phyloP scores from a whole-genome alignment of 2,888 invertebrate genomes.

The Cepaea hortensis region DNA sequence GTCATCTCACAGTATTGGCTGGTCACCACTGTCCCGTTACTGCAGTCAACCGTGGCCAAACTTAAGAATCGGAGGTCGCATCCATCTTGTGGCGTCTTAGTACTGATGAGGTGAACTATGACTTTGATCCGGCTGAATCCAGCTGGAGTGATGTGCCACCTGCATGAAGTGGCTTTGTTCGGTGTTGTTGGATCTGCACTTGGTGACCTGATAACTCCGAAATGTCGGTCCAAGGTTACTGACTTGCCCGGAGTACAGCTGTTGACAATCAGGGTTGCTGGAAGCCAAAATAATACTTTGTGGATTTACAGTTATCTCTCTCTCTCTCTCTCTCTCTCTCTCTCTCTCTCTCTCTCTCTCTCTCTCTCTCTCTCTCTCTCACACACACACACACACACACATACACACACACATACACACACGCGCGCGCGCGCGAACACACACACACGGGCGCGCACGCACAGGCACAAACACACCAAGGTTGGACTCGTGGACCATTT shows the following conservation, averaged over 20 bases:
- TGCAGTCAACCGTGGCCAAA: constrained; percentile 46
- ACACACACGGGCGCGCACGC: too few relatives aligned
- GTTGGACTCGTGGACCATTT: too few relatives aligned
- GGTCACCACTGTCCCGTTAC: constrained; percentile 5
- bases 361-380: too few relatives aligned
- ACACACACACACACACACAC: too few relatives aligned
- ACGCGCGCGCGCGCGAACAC: too few relatives aligned
- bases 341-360: too few relatives aligned
- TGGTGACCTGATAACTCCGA: constrained; percentile 30
- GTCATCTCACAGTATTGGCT: constrained; percentile 47
- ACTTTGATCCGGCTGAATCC: background rate
- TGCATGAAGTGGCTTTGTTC: background rate
- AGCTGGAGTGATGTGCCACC: constrained; percentile 25
- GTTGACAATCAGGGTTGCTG: constrained; percentile 6
- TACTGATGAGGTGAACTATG: background rate
- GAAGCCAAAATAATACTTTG: background rate
- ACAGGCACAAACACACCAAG: too few relatives aligned
- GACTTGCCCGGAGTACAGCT: background rate
- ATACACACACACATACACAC: too few relatives aligned
- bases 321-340: too few relatives aligned
- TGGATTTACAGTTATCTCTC: too few relatives aligned
- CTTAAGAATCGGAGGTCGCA: constrained; percentile 5
- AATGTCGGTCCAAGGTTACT: background rate
- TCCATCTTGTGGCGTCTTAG: background rate
- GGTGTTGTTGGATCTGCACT: background rate